Base-by-base conservation (phyloP, 2,797 vertebrate genomes). In the Notolepis coatsorum region DNA sequence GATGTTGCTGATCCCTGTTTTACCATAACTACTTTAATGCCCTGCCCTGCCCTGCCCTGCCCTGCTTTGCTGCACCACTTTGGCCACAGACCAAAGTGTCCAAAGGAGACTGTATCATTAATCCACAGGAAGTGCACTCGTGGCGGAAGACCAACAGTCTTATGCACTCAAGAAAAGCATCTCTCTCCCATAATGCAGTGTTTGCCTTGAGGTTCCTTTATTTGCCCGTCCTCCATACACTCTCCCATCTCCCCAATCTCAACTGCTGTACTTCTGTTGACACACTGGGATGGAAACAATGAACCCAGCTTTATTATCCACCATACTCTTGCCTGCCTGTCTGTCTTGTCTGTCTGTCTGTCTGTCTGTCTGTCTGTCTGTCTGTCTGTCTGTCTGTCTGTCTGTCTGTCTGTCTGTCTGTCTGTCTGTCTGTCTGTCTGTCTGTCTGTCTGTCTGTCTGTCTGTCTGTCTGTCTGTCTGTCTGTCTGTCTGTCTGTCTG, bases 1-100 rank as follows among this genome's bases (percentile, higher is more conserved):
- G 67, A 65, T 73, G 73, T 37, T 54, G 18, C 0, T 65, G 58
- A 78, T 75, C 65, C n/a, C 50, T 57, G 25, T 33, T 53, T 50
- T n/a, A 59, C 35, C 37, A 23, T 38, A 24, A 17, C 27, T 17
- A n/a, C 52, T 72, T 71, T 73, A 54, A 69, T 71, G 50, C 9
- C 20, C 30, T 25, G 41, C 10, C 53, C 39, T 24, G 30, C 43
- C 58, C 43, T 58, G 13, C 25, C 20, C 30, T 25, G 41, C 10
- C 53, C 39, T 24, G 30, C 43, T 61, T 47, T 58, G 13, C 25
- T 57, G 61, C 57, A 30, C 35, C 58, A 58, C 73, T 70, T 69
- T 53, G 46, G 51, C 75, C 43, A 77, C 58, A 43, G 17, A n/a
- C n/a, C n/a, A n/a, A n/a, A n/a, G n/a, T n/a, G n/a, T n/a, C n/a